Evolutionary conservation across 2,888 invertebrate species (phyloP).

Genomic region (Psylliodes chrysocephalus): DNA sequence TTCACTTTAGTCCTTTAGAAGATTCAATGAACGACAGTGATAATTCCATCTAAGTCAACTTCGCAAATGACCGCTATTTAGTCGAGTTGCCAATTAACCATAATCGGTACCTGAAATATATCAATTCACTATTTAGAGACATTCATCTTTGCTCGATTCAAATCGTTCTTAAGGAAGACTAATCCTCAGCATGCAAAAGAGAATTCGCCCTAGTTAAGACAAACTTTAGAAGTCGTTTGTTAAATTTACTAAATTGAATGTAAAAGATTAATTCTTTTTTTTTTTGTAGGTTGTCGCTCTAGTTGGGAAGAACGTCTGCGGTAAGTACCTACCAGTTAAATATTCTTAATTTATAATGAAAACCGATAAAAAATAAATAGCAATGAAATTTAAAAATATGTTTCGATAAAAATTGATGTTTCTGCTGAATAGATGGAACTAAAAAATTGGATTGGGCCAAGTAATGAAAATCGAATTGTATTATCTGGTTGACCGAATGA

Average conservation of each 20-base stretch:
- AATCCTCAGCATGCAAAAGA: no score
- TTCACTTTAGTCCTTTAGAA: constrained; percentile 59
- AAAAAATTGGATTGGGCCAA: constrained; percentile 52
- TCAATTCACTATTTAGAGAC: constrained; percentile 4
- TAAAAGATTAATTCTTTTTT: no score
- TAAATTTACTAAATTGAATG: no score
- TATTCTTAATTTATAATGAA: no score
- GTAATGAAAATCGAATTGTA: constrained; percentile 55
- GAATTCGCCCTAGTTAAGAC: no score
- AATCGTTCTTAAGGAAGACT: neutral
- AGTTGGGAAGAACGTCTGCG: no score
- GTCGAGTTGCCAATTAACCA: constrained; percentile 33
- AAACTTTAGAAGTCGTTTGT: no score
- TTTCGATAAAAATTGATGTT: neutral
- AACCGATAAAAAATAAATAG: no score
- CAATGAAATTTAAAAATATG: no score
- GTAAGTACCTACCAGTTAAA: no score
- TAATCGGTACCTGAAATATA: constrained; percentile 12
- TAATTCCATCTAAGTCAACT: constrained; percentile 61
- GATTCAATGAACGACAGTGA: constrained; percentile 59
- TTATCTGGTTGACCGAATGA: constrained; percentile 55
- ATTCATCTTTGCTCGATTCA: neutral
- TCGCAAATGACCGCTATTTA: constrained; percentile 57
- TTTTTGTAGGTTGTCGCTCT: no score
- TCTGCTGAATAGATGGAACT: neutral